phyloP scores from a whole-genome alignment of 2,888 invertebrate species.

The Nomada goodeniana region DNA sequence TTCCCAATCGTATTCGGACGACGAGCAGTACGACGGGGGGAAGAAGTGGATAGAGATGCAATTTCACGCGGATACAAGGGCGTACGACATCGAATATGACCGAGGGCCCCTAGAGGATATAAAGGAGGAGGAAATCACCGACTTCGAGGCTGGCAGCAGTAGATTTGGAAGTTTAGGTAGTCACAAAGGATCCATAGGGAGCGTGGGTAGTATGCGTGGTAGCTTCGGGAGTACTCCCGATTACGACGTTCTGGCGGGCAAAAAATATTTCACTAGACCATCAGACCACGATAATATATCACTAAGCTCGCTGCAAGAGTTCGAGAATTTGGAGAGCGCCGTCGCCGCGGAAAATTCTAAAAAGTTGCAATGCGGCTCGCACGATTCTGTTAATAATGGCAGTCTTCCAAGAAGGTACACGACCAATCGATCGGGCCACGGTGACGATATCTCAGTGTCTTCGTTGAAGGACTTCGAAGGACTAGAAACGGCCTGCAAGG shows the following conservation, averaged over 20 bases:
- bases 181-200: constrained; percentile 92
- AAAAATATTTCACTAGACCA: constrained; percentile 91
- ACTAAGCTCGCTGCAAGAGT: constrained; percentile 96
- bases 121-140: constrained; percentile 95
- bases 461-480: constrained; percentile 97
- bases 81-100: constrained; percentile 92
- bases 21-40: constrained; percentile 87
- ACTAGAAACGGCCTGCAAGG: constrained; percentile 94
- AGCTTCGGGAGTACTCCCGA: constrained; percentile 97
- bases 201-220: constrained; percentile 91
- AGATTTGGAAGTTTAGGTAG: constrained; percentile 92
- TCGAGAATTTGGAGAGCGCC: constrained; percentile 95
- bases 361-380: constrained; percentile 89
- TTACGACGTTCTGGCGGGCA: constrained; percentile 93
- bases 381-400: constrained; percentile 93
- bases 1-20: constrained; percentile 82
- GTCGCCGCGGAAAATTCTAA: constrained; percentile 90
- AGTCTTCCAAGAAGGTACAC: constrained; percentile 91
- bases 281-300: constrained; percentile 97
- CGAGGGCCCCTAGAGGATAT: constrained; percentile 95
- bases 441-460: constrained; percentile 94
- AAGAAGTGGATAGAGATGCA: constrained; percentile 97
- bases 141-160: constrained; percentile 91
- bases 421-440: constrained; percentile 90
- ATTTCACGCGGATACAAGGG: constrained; percentile 88